phyloP scores from a whole-genome alignment of 1,140 invertebrate species.

The Papilio polytes region DNA sequence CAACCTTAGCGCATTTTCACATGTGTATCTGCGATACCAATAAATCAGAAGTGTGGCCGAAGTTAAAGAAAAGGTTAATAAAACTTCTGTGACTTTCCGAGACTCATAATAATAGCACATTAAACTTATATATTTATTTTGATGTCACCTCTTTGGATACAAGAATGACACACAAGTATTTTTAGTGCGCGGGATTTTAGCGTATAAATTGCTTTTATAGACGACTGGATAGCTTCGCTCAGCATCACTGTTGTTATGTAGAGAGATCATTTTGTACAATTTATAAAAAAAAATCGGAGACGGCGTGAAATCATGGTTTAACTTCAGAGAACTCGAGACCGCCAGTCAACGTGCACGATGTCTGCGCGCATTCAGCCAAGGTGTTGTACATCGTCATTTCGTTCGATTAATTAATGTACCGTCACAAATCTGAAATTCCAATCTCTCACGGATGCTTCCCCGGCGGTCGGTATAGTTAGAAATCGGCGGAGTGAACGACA shows the following conservation, averaged over 20 bases:
- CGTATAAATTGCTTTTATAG: constrained; percentile 36
- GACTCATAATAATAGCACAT: not conserved
- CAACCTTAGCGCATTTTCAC: not conserved
- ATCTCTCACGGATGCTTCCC: constrained; percentile 69
- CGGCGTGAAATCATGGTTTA: constrained; percentile 20
- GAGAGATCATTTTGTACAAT: not conserved
- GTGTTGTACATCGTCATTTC: constrained; percentile 42
- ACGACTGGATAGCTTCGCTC: not conserved
- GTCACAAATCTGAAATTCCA: constrained; percentile 66
- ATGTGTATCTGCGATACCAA: not conserved
- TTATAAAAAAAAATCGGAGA: constrained; percentile 7
- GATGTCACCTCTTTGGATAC: constrained; percentile 28
- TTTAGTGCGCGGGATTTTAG: constrained; percentile 30
- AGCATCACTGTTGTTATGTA: not conserved
- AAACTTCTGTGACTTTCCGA: not conserved
- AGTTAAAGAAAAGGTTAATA: not conserved
- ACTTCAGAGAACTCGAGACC: not conserved
- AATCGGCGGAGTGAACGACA: constrained; percentile 60
- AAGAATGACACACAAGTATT: constrained; percentile 35
- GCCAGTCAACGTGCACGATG: not conserved
- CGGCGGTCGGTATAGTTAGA: constrained; percentile 51
- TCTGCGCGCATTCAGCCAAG: not conserved
- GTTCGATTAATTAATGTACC: constrained; percentile 54
- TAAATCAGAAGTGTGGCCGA: not conserved
- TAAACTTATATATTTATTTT: constrained; percentile 31